Base-by-base conservation (phyloP, 2,113 vertebrate genomes). In the Pleuronectes platessa region DNA sequence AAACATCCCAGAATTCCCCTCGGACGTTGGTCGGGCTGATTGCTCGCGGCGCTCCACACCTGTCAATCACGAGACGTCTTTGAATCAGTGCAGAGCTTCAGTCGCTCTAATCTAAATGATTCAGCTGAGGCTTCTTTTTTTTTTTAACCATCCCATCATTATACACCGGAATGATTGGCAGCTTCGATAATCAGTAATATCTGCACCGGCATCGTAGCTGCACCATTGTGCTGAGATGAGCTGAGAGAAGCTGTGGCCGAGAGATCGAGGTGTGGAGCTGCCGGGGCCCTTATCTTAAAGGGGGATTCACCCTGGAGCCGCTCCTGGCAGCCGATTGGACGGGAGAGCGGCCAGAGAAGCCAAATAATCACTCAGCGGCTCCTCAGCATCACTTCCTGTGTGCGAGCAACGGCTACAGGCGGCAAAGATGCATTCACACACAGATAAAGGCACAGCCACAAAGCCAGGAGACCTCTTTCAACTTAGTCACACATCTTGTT, bases 261-360 rank as follows among this genome's bases (percentile, higher is more conserved):
- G 15, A 2, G 31, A 31, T 5, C 31, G 31, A 6, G 7, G 31
- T 31, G 31, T 61, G 55, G 17, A 56, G 71, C 69, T 64, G 78
- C 31, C 60, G 56, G 73, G 37, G 53, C 10, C 65, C 76, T 92
- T 88, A 87, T 91, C 86, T 88, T 10, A 21, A 77, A 79, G 83
- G 82, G 82, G 76, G 85, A 88, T 85, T 88, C 73, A 74, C 76
- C 73, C 67, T 3, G 24, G 77, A 88, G 83, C 76, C 65, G 7
- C 26, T 83, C 72, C 74, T 74, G 68, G 79, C 71, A 81, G 83
- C 76, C 59, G 76, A 80, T 82, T 89, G 83, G 54, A 85, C 40
- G 73, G 71, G 45, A 4, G 45, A 2, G 35, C 27, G 55, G 58
- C 51, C 27, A 42, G 58, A 45, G 68, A 76, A 15, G 42, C 56